Conservation (phyloP, 2,888 invertebrate species). For the Leptodirus hochenwartii region DNA sequence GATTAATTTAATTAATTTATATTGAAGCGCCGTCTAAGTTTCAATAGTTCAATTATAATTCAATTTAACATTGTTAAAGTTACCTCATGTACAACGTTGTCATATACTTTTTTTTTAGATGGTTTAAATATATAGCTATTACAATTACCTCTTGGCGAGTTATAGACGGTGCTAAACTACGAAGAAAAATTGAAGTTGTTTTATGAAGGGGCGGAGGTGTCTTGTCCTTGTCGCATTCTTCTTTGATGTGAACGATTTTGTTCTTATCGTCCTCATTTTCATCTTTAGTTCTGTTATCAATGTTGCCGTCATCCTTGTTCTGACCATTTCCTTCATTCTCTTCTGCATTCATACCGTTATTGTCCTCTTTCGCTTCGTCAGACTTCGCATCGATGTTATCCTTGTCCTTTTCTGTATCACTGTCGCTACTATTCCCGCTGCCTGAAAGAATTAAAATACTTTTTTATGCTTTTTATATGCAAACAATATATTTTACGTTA, state of each 20-base stretch:
- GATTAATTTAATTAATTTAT: background rate
- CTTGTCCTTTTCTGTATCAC: constrained; percentile 20
- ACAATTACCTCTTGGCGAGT: constrained; percentile 65
- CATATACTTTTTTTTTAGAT: too few relatives aligned
- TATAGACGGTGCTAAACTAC: constrained; percentile 89
- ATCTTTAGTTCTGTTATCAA: constrained; percentile 24
- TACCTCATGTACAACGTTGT: too few relatives aligned
- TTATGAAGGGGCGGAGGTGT: constrained; percentile 66
- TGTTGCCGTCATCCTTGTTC: background rate
- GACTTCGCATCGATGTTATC: constrained; percentile 19
- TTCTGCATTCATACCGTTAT: constrained; percentile 20
- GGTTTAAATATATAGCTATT: constrained; percentile 59
- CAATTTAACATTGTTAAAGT: too few relatives aligned
- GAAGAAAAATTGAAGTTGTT: constrained; percentile 90
- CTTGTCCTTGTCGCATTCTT: constrained; percentile 27
- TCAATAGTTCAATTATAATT: too few relatives aligned
- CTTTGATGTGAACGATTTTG: constrained; percentile 24
- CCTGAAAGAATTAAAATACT: constrained; percentile 18
- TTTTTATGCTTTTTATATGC: too few relatives aligned
- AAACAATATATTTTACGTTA: too few relatives aligned
- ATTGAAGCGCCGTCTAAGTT: too few relatives aligned
- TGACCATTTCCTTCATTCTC: constrained; percentile 18
- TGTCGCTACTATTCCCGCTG: too few relatives aligned
- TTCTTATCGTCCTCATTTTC: constrained; percentile 30
- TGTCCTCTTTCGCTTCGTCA: constrained; percentile 18